phyloP scores from a whole-genome alignment of 2,888 invertebrate species.

The Cephonodes hylas region DNA sequence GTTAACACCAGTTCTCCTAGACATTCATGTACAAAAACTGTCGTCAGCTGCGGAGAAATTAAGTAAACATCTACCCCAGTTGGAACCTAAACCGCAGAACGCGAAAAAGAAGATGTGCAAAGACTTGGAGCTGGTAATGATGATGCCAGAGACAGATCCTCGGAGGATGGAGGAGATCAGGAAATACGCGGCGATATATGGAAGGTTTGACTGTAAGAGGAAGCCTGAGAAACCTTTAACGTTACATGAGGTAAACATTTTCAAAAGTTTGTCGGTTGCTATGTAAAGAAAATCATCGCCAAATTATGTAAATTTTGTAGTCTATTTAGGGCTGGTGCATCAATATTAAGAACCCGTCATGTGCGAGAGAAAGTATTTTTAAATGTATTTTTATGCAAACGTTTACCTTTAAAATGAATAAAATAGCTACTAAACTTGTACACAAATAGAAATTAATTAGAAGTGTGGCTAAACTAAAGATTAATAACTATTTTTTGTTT shows the following conservation, averaged over 20 bases:
- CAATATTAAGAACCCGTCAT: no score
- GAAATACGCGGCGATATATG: slow-evolving; percentile 98
- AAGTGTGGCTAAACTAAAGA: no score
- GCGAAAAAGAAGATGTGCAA: slow-evolving; percentile 95
- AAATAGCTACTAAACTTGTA: no score
- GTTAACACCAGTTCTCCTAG: slow-evolving; percentile 88
- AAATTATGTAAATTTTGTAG: no score
- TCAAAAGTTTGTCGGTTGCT: no score
- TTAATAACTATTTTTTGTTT: no score
- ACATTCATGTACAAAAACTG: slow-evolving; percentile 91
- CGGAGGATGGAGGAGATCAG: slow-evolving; percentile 95
- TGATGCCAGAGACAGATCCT: slow-evolving; percentile 93
- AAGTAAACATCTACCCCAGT: slow-evolving; percentile 89
- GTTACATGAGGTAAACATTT: slow-evolving; percentile 90
- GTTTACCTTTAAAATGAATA: no score
- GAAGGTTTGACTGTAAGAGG: slow-evolving; percentile 97
- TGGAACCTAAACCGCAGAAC: slow-evolving; percentile 94
- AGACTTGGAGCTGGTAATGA: slow-evolving; percentile 95
- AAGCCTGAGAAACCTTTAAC: slow-evolving; percentile 98
- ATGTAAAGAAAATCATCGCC: no score
- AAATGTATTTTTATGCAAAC: no score
- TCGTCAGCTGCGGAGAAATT: slow-evolving; percentile 91
- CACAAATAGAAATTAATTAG: no score
- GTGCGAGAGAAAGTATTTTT: no score
- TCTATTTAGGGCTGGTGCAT: no score